A percentile compares a stretch with the other conserved stretches of the same genome.
Evolutionary conservation across 2,888 invertebrate species (phyloP).

Genomic region (Horisme vitalbata): DNA sequence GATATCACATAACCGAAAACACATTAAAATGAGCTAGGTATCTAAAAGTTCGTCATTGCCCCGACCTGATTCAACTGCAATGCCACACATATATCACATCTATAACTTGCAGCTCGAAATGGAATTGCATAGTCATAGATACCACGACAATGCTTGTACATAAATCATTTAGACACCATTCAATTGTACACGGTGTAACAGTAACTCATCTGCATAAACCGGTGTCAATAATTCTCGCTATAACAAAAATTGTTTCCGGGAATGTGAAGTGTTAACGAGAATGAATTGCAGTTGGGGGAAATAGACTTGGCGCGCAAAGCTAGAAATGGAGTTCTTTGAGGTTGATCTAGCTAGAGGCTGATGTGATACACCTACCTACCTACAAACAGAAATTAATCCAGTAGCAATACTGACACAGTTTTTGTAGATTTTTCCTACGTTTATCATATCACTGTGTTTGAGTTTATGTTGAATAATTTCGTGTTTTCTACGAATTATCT

Average conservation of each 20-base stretch:
- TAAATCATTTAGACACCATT: conserved; percentile 23
- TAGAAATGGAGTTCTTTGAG: background rate
- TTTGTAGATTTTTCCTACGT: no score
- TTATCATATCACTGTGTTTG: no score
- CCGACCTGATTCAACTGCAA: conserved; percentile 10
- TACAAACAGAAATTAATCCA: no score
- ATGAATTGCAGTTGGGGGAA: background rate
- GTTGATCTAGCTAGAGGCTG: no score
- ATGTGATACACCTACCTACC: no score
- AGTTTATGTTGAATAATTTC: no score
- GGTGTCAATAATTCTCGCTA: conserved; percentile 4
- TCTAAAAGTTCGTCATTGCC: background rate
- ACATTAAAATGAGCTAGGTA: background rate
- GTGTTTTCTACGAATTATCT: no score
- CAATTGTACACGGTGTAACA: conserved; percentile 11
- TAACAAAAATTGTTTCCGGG: conserved; percentile 8
- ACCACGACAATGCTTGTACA: conserved; percentile 10
- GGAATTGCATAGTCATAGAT: background rate
- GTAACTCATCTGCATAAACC: conserved; percentile 16
- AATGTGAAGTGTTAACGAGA: background rate
- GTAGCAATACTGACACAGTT: no score
- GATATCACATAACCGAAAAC: background rate
- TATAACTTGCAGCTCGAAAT: conserved; percentile 14
- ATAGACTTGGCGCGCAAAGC: background rate
- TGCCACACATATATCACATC: conserved; percentile 7